These are phyloP conservation scores for Syngnathus floridae DNA, from an alignment of 2,113 vertebrate species.

Conservation along the genomic window DNA sequence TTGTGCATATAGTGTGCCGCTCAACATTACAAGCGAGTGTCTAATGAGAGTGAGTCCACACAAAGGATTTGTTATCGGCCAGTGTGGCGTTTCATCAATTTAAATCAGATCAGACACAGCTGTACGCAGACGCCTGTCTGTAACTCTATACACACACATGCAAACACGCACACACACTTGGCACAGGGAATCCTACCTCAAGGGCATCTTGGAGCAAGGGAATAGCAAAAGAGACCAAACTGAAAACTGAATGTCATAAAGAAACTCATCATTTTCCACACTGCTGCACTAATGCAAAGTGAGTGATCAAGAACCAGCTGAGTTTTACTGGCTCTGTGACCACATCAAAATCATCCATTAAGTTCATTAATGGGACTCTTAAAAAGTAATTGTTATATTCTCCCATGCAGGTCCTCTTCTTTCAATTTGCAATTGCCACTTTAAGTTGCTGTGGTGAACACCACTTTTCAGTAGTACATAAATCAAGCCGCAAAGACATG, in stretches of 20 bases:
- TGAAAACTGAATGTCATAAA: conserved; percentile 17
- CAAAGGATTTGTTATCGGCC: conserved; percentile 36
- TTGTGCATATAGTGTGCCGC: not conserved
- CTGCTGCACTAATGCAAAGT: conserved; percentile 6
- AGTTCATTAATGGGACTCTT: not conserved
- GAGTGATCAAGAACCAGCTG: conserved; percentile 1
- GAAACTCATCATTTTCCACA: not conserved
- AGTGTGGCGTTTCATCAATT: conserved; percentile 48
- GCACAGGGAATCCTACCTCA: conserved; percentile 39
- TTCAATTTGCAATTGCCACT: not conserved
- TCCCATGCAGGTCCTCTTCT: not conserved
- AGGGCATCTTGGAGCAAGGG: conserved; percentile 32
- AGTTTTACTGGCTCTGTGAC: not conserved
- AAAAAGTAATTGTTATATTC: not conserved
- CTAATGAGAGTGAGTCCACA: conserved; percentile 39
- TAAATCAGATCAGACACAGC: conserved; percentile 41
- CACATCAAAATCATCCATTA: not conserved
- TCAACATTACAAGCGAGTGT: conserved; percentile 9
- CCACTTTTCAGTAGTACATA: not conserved
- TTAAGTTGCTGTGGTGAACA: not conserved
- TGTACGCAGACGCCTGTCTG: conserved; percentile 39
- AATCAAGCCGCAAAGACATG: not conserved
- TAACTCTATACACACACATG: conserved; percentile 38
- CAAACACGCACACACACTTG: conserved; percentile 46
- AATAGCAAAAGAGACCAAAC: conserved; percentile 16